Base-by-base conservation (phyloP, 2,113 vertebrate species). In the Dinomys branickii region DNA sequence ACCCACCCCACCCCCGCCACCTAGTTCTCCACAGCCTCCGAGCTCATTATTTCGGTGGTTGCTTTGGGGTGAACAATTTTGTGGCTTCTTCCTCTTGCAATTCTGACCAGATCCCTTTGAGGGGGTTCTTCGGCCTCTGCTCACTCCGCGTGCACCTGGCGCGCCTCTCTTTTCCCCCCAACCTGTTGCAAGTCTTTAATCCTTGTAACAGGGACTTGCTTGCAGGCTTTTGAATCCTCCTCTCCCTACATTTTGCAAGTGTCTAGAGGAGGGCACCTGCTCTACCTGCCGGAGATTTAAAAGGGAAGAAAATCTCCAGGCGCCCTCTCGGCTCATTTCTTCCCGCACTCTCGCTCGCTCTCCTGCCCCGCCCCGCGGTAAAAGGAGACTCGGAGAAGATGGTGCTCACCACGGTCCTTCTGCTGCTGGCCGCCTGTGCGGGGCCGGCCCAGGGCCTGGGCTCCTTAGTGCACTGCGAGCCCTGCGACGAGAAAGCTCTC, bases 391-490 rank as follows among this genome's bases (percentile, higher is more conserved):
- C 54, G 7, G 94, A 88, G 96, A 97, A 96, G 94, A 97, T 97
- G 98, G 94, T 99, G 99, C 98, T 99, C 97, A 97, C 98, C 99
- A 98, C 98, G 96, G 98, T 99, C 88, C 98, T 99, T 96, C 98
- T 99, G 97, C 97, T 99, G 98, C 97, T 99, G 98, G 99, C 99
- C 94, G 98, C 99, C 97, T 98, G 98, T 97, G 98, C 99, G 97
- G 99, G 99, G 96, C 98, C 99, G 84, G 98, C 99, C 97, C 99
- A 98, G n/a, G 98, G 99, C 95, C 98, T 99, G 98, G 99, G 99
- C 97, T 99, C 99, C 56, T 99, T 99, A 97, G 99, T 99, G 95
- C 99, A 99, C 97, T 99, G 99, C 98, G 99, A 99, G 98, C 99
- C 99, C 26, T 99, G 99, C 97, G 99, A 99, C 97, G 99, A 99